These are phyloP conservation scores for Apostichopus californicus DNA, from an alignment of 35 echinoderm and acorn worm species.

Conservation along the genomic window DNA sequence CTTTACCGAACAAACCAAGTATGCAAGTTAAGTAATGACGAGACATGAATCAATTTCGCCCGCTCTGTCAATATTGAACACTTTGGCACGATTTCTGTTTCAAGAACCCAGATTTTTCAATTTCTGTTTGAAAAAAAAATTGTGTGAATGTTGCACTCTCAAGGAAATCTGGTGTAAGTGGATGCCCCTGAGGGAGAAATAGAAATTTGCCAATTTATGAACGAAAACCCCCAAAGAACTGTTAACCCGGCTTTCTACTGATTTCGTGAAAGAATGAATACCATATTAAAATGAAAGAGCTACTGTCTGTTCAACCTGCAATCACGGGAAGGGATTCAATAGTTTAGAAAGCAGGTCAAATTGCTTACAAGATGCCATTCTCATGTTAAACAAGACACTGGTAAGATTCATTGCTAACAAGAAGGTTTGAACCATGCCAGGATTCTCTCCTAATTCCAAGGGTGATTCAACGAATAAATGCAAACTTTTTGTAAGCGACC, in stretches of 20 bases:
- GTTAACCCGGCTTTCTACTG: background rate
- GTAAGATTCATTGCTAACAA: no score
- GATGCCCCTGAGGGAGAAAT: background rate
- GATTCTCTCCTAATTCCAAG: no score
- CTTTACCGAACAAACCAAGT: background rate
- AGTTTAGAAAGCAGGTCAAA: background rate
- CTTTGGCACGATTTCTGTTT: constrained; percentile 24
- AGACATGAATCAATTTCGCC: constrained; percentile 14
- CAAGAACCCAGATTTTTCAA: constrained; percentile 13
- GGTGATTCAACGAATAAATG: no score
- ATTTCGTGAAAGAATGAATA: background rate
- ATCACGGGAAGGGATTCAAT: background rate
- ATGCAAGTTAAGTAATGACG: background rate
- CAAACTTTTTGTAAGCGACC: no score
- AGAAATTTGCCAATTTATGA: constrained; percentile 10
- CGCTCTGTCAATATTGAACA: background rate
- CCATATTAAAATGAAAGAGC: background rate
- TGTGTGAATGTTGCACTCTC: constrained; percentile 6
- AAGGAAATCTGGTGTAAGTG: background rate
- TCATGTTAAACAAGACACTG: no score
- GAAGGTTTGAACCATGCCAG: no score
- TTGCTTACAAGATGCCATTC: no score
- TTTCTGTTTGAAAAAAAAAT: background rate
- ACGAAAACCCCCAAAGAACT: constrained; percentile 12
- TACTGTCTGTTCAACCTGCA: background rate